phyloP scores from a whole-genome alignment of 92 coral and sea anemone genomes.

The Parazoanthus darwini region DNA sequence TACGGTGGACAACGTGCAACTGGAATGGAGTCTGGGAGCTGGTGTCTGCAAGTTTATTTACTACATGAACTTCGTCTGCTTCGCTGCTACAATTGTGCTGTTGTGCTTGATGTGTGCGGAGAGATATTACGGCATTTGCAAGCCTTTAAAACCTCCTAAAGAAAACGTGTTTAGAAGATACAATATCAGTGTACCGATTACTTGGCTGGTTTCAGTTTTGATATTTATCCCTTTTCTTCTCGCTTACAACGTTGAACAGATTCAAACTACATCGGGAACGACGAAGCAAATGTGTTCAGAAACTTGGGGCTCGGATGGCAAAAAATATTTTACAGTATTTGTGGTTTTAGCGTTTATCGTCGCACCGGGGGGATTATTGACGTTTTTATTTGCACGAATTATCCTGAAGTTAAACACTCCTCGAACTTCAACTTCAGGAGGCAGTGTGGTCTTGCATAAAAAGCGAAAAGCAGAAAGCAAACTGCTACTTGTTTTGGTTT shows the following conservation, averaged over 20 bases:
- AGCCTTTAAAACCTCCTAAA: conserved; percentile 57
- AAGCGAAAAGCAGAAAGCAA: conserved; percentile 63
- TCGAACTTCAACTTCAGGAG: conserved; percentile 81
- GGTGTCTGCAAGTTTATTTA: conserved; percentile 75
- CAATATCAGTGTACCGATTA: conserved; percentile 41
- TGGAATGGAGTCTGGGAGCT: conserved; percentile 70
- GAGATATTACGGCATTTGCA: conserved; percentile 74
- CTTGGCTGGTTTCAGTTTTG: conserved; percentile 59
- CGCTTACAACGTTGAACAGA: conserved; percentile 58
- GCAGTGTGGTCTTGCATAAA: conserved; percentile 77
- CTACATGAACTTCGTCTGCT: conserved; percentile 58
- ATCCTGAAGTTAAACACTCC: conserved; percentile 62
- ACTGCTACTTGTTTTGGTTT: conserved; percentile 54
- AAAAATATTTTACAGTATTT: conserved; percentile 44
- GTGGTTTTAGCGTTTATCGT: conserved; percentile 54
- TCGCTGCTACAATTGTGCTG: conserved; percentile 61
- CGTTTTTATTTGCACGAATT: conserved; percentile 54
- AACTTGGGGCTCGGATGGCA: conserved; percentile 55
- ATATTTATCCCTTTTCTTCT: conserved; percentile 65
- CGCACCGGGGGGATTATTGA: conserved; percentile 49
- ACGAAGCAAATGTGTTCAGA: conserved; percentile 68
- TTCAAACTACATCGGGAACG: conserved; percentile 44
- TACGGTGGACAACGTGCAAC: conserved; percentile 79
- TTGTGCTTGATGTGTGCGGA: conserved; percentile 63
- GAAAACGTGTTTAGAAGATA: conserved; percentile 46